These are phyloP conservation scores for Crotalus viridis DNA, from an alignment of 2,113 vertebrate species.

Conservation along the genomic window DNA sequence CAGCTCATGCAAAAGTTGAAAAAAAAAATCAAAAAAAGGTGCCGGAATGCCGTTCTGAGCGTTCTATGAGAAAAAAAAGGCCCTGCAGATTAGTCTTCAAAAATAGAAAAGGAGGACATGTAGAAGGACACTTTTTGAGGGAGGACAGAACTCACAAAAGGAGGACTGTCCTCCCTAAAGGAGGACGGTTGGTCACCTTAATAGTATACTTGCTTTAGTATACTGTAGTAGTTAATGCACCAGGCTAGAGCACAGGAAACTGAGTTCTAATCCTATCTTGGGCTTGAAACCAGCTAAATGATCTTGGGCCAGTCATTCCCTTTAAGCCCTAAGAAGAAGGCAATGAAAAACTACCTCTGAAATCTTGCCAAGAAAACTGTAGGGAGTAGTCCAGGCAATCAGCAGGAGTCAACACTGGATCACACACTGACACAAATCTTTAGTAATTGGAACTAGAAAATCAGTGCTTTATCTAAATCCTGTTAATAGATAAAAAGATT, in stretches of 20 bases:
- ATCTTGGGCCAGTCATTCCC: background rate
- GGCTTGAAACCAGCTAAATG: background rate
- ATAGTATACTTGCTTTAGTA: background rate
- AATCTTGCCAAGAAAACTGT: background rate
- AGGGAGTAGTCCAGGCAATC: background rate
- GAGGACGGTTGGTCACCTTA: too few relatives aligned
- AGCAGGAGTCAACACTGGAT: background rate
- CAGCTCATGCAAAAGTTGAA: too few relatives aligned
- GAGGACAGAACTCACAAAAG: too few relatives aligned
- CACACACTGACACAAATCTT: background rate
- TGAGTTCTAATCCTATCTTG: background rate
- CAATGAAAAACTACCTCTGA: background rate
- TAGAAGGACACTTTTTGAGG: too few relatives aligned
- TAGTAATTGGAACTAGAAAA: background rate
- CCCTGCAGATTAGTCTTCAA: too few relatives aligned
- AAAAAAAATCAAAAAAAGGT: too few relatives aligned
- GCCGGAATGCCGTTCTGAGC: too few relatives aligned
- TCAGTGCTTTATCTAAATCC: background rate
- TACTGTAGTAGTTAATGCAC: background rate
- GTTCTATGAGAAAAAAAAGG: too few relatives aligned
- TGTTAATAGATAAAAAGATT: background rate
- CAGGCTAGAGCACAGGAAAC: background rate
- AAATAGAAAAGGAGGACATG: too few relatives aligned
- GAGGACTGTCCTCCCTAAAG: too few relatives aligned
- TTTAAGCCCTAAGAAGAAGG: background rate